phyloP scores from a whole-genome alignment of 2,888 invertebrate species.

The Amphipyra berbera region DNA sequence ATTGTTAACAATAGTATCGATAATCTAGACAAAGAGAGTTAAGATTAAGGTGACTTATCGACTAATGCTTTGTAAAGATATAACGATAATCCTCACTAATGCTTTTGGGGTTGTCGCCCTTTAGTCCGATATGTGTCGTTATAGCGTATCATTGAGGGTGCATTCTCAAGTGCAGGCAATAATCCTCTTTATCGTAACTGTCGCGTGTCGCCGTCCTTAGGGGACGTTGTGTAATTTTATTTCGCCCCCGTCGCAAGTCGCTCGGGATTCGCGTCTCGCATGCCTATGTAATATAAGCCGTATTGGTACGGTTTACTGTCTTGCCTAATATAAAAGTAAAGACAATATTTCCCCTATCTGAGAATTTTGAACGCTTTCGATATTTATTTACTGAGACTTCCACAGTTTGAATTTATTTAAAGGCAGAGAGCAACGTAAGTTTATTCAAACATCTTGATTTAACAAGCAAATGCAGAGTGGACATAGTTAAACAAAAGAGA shows the following conservation, averaged over 20 bases:
- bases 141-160: slow-evolving; percentile 74
- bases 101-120: slow-evolving; percentile 78
- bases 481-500: slow-evolving; percentile 30
- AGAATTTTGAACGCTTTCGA: slow-evolving; percentile 21
- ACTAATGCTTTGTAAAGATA: slow-evolving; percentile 83
- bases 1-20: slow-evolving; percentile 50
- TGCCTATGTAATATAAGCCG: slow-evolving; percentile 69
- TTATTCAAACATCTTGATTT: slow-evolving; percentile 20
- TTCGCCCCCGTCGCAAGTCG: slow-evolving; percentile 68
- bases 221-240: slow-evolving; percentile 81
- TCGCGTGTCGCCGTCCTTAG: slow-evolving; percentile 75
- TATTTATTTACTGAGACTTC: slow-evolving; percentile 21
- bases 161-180: slow-evolving; percentile 84
- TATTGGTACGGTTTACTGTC: slow-evolving; percentile 55
- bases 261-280: slow-evolving; percentile 69
- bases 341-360: slow-evolving; percentile 41
- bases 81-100: slow-evolving; percentile 84
- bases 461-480: slow-evolving; percentile 10
- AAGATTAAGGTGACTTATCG: slow-evolving; percentile 83
- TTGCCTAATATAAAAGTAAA: slow-evolving; percentile 50
- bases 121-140: slow-evolving; percentile 73
- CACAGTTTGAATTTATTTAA: slow-evolving; percentile 4
- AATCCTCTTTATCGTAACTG: slow-evolving; percentile 82
- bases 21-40: slow-evolving; percentile 70
- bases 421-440: neutral